phyloP scores from a whole-genome alignment of 2,113 vertebrate species.

The Spilogale gracilis region DNA sequence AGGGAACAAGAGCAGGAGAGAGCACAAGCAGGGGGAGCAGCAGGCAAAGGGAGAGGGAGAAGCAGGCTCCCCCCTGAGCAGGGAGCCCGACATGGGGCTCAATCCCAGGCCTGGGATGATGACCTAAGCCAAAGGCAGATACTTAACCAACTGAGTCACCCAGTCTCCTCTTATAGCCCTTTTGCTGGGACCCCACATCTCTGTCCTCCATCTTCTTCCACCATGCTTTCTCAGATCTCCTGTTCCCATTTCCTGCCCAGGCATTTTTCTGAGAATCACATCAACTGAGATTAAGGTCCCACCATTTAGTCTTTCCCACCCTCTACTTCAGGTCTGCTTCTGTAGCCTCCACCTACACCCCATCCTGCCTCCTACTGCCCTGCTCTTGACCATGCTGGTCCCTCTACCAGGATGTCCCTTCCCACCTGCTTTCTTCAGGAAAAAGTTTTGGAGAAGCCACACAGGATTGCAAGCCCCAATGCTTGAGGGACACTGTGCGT shows the following conservation, averaged over 20 bases:
- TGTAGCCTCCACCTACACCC: not conserved
- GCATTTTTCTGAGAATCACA: not conserved
- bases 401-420: not conserved
- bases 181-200: not conserved
- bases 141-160: no score
- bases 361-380: not conserved
- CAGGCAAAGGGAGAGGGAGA: no score
- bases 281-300: not conserved
- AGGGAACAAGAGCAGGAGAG: no score
- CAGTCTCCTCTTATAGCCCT: not conserved
- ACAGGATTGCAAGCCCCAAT: not conserved
- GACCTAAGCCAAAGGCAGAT: no score
- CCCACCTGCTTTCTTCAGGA: not conserved
- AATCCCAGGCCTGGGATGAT: no score
- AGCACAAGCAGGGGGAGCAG: no score
- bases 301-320: not conserved
- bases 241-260: not conserved
- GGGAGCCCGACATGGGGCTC: no score
- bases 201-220: not conserved
- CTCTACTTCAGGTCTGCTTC: not conserved
- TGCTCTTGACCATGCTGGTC: not conserved
- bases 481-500: accelerated
- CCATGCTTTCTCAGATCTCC: not conserved
- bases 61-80: no score
- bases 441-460: not conserved